phyloP scores from a whole-genome alignment of 2,113 vertebrate genomes.

The Antechinus flavipes region DNA sequence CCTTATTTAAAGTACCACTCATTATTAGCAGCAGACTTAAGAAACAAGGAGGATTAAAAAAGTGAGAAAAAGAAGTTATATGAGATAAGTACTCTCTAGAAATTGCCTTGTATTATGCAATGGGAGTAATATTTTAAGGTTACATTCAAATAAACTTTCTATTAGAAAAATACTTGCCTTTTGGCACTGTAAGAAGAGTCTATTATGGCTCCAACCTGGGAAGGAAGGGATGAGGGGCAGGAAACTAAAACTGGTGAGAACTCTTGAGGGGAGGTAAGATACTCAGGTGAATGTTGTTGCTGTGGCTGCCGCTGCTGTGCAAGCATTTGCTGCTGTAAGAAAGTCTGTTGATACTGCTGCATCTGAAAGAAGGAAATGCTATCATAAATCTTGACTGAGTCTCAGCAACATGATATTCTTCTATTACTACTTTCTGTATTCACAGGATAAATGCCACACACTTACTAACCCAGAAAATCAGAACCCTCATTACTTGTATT shows the following conservation, averaged over 20 bases:
- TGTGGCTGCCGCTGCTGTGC: constrained; percentile 81
- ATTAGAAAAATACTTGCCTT: constrained; percentile 82
- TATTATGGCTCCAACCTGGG: constrained; percentile 79
- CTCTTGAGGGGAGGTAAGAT: constrained; percentile 91
- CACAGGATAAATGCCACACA: background rate
- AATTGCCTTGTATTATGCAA: background rate
- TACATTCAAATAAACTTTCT: constrained; percentile 16
- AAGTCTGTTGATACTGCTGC: constrained; percentile 95
- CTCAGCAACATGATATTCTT: background rate
- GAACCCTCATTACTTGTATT: background rate
- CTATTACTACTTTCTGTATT: background rate
- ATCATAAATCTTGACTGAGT: background rate
- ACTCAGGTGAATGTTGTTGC: constrained; percentile 85
- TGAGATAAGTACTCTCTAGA: background rate
- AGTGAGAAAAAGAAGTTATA: background rate
- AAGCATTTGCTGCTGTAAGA: constrained; percentile 89
- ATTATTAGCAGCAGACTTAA: background rate
- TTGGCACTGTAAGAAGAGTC: constrained; percentile 84
- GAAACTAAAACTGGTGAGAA: constrained; percentile 89
- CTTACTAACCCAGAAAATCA: background rate
- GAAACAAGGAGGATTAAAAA: background rate
- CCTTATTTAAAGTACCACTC: background rate
- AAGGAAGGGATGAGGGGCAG: constrained; percentile 85
- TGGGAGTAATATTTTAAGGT: background rate
- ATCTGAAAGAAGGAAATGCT: constrained; percentile 82